phyloP scores from a whole-genome alignment of 2,888 invertebrate species.

The Gibbula magus region DNA sequence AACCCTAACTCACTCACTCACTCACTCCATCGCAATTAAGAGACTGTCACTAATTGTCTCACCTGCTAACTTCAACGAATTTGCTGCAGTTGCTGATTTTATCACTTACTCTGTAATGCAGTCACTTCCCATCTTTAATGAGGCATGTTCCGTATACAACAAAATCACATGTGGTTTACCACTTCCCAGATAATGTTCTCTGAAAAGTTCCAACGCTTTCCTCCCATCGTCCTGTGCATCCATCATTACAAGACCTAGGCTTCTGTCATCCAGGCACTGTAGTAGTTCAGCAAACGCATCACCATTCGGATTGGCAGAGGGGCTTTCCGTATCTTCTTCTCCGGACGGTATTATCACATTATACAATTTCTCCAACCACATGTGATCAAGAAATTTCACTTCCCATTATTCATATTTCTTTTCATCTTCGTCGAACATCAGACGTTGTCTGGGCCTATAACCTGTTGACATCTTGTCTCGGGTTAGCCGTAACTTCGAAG shows the following conservation, averaged over 20 bases:
- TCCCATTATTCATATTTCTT: constrained; percentile 16
- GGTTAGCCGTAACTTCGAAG: no score
- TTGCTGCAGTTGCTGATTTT: constrained; percentile 19
- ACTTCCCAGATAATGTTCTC: constrained; percentile 31
- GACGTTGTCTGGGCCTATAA: constrained; percentile 26
- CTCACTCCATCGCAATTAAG: no score
- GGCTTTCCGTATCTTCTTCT: background rate
- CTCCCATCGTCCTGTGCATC: constrained; percentile 41
- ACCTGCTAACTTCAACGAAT: constrained; percentile 20
- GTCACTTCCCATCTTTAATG: constrained; percentile 26
- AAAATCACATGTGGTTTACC: constrained; percentile 36
- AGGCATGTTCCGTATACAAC: constrained; percentile 29
- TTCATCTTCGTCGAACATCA: constrained; percentile 26
- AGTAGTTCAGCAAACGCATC: constrained; percentile 40
- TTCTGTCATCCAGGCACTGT: constrained; percentile 42
- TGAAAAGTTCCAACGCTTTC: constrained; percentile 38
- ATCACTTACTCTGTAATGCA: constrained; percentile 32
- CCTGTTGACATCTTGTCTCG: no score
- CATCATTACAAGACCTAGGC: constrained; percentile 31
- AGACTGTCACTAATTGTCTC: no score
- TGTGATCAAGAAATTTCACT: constrained; percentile 27
- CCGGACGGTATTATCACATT: constrained; percentile 18
- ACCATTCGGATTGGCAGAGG: constrained; percentile 29
- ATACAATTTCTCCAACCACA: constrained; percentile 28
- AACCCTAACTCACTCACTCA: no score